Conservation (phyloP, 2,888 invertebrate species). For the Leptothorax acervorum region DNA sequence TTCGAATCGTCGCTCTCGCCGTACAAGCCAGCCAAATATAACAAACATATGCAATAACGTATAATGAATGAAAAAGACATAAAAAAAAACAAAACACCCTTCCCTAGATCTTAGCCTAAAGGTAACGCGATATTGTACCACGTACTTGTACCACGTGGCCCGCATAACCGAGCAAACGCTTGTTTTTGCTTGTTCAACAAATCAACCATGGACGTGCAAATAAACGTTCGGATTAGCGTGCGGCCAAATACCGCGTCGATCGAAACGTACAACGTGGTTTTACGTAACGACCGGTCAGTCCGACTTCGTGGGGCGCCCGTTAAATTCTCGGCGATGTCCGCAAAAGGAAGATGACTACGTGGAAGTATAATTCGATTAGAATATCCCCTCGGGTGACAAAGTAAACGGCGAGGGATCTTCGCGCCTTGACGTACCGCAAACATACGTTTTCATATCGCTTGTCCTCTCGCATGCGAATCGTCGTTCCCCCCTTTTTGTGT, state of each 20-base stretch:
- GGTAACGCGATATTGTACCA: background rate
- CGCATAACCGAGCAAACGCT: background rate
- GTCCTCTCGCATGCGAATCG: conserved; percentile 4
- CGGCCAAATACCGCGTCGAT: background rate
- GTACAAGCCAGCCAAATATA: background rate
- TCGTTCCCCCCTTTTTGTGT: background rate
- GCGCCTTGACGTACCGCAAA: conserved; percentile 13
- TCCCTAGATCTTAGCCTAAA: too few relatives aligned
- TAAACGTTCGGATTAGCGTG: conserved; percentile 35
- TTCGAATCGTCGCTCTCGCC: background rate
- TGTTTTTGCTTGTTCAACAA: conserved; percentile 34
- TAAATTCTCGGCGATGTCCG: background rate
- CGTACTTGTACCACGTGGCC: background rate
- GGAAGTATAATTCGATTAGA: conserved; percentile 48
- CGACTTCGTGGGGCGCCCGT: background rate
- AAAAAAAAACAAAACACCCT: background rate
- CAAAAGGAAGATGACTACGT: background rate
- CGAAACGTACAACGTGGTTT: background rate
- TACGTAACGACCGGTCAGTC: conserved; percentile 23
- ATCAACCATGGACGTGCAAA: conserved; percentile 19
- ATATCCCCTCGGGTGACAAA: conserved; percentile 35
- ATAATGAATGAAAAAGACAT: background rate
- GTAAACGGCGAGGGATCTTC: conserved; percentile 27
- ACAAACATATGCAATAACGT: background rate
- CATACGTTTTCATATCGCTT: conserved; percentile 8